A percentile compares a stretch with the other conserved stretches of the same genome.
Evolutionary conservation across 2,113 vertebrate species (phyloP).

Genomic region (Regulus satrapa): DNA sequence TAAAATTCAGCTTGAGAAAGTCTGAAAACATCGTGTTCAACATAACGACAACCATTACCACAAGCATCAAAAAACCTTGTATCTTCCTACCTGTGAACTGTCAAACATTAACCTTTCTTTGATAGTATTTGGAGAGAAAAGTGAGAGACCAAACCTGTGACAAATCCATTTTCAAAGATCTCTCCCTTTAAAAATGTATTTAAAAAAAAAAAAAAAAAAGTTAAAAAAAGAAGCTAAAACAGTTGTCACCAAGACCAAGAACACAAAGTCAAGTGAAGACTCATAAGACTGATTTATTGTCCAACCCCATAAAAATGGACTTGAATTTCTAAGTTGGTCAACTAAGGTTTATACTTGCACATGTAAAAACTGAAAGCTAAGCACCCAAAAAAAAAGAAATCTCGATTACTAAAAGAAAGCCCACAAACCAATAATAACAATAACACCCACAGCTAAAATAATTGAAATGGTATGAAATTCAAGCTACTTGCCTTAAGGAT

Average conservation of each 20-base stretch:
- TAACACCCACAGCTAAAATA: background rate
- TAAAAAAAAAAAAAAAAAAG: no score
- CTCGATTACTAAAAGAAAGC: background rate
- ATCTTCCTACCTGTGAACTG: background rate
- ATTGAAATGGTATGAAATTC: background rate
- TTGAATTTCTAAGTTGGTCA: background rate
- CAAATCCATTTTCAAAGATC: background rate
- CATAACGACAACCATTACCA: background rate
- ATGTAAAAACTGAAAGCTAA: background rate
- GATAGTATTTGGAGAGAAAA: background rate
- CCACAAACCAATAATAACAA: background rate
- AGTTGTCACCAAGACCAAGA: background rate
- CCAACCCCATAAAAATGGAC: background rate
- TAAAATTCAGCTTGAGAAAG: background rate
- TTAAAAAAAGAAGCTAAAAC: no score
- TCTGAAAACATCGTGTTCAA: background rate
- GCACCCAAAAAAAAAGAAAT: background rate
- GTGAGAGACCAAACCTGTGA: background rate
- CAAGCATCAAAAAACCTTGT: background rate
- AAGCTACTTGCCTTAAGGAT: background rate
- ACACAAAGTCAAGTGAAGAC: background rate
- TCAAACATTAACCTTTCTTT: background rate
- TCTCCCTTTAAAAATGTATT: background rate
- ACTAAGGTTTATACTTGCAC: background rate
- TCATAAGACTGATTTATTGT: background rate